These are phyloP conservation scores for Aldrovandia affinis DNA, from an alignment of 2,797 vertebrate genomes.

Conservation along the genomic window DNA sequence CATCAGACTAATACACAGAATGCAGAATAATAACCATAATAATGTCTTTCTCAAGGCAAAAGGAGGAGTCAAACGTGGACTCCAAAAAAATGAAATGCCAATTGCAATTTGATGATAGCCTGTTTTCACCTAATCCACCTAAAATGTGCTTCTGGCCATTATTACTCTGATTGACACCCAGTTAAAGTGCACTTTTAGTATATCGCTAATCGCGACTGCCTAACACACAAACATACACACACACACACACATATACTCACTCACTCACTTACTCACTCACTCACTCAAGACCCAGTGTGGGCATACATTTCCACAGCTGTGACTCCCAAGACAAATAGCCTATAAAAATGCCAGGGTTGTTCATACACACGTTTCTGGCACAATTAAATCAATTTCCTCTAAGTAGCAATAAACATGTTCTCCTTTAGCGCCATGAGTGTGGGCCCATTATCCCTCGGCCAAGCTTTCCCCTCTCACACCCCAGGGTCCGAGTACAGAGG, in stretches of 20 bases:
- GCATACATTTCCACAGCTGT: conserved; percentile 76
- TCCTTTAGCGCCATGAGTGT: conserved; percentile 90
- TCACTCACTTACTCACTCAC: conserved; percentile 18
- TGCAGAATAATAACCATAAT: neutral
- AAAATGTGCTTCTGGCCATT: conserved; percentile 76
- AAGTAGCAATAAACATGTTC: conserved; percentile 99
- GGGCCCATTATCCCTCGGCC: conserved; percentile 82
- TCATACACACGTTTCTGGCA: conserved; percentile 89
- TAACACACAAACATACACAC: conserved; percentile 54
- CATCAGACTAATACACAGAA: neutral
- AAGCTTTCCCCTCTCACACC: conserved; percentile 76
- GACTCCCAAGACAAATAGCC: conserved; percentile 82
- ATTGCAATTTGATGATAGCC: neutral
- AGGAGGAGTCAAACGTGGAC: neutral
- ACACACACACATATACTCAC: conserved; percentile 30
- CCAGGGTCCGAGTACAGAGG: conserved; percentile 78
- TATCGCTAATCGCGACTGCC: conserved; percentile 68
- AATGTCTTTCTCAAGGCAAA: neutral
- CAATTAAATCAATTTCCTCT: conserved; percentile 99
- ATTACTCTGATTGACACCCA: conserved; percentile 73
- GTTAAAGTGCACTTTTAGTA: conserved; percentile 77
- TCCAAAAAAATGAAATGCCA: neutral
- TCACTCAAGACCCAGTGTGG: conserved; percentile 56
- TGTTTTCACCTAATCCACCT: conserved; percentile 55
- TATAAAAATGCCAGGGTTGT: conserved; percentile 96